A percentile compares a stretch with the other conserved stretches of the same genome.
phyloP scores from a whole-genome alignment of 2,113 vertebrate genomes.

The Etia nguti region DNA sequence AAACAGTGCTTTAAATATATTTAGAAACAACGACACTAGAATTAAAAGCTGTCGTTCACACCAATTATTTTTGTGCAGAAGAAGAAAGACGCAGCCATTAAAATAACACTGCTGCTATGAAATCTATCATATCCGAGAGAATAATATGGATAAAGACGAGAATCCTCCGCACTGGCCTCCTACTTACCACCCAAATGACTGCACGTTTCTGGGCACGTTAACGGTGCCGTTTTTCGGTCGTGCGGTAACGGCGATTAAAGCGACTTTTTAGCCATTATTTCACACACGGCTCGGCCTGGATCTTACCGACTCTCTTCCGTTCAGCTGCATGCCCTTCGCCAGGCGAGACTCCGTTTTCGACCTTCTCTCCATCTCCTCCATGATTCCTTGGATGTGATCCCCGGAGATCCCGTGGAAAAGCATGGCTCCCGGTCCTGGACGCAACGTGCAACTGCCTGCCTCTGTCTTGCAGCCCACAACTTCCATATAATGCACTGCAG shows the following conservation, averaged over 20 bases:
- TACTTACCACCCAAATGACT: neutral
- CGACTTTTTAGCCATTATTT: neutral
- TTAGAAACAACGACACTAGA: neutral
- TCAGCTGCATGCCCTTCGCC: conserved; percentile 92
- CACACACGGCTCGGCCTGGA: neutral
- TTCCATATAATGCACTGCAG: conserved; percentile 90
- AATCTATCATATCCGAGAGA: neutral
- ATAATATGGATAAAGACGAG: neutral
- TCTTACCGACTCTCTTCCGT: conserved; percentile 97
- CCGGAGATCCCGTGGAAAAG: conserved; percentile 99
- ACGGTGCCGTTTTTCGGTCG: neutral
- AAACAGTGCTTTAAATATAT: neutral
- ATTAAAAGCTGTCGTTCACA: neutral
- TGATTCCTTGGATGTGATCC: conserved; percentile 99
- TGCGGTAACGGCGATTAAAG: neutral
- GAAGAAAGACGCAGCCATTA: neutral
- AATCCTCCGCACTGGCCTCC: neutral
- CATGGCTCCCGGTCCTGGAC: conserved; percentile 98
- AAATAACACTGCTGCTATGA: neutral
- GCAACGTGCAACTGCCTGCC: conserved; percentile 96
- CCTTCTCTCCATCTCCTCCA: conserved; percentile 99
- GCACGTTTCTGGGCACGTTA: neutral
- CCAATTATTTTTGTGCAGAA: neutral
- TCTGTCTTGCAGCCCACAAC: conserved; percentile 96
- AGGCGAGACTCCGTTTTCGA: conserved; percentile 93